Base-by-base conservation (phyloP, 35 echinoderm and acorn worm species). In the Holothuria glaberrima region DNA sequence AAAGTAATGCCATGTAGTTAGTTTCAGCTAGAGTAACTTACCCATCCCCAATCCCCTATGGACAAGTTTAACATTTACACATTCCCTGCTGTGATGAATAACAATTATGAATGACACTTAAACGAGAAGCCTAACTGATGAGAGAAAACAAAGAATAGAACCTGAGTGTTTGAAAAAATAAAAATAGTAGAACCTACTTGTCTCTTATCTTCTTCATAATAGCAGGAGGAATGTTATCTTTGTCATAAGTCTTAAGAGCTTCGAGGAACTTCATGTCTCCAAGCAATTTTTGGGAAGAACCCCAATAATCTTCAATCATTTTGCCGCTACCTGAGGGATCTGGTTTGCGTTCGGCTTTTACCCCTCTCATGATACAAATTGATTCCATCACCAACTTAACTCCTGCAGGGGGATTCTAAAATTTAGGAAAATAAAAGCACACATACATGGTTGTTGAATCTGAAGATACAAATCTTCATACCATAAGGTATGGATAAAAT, bases 181-280 rank as follows among this genome's bases (percentile, higher is more conserved):
- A n/a, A n/a, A n/a, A n/a, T n/a, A n/a, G n/a, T n/a, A n/a, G 3
- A 45, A 92, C 93, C 88, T 38, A 98, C 96, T 92, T 98, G 35
- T 94, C 91, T 72, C 96, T 66, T 60, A 95, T 98, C 71, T 98
- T 98, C 86, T 98, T 98, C 59, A 98, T 98, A 73, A 94, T 80
- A 18, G 91, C 88, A 27, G 96, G 82, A 18, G 87, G 19, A 30
- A 98, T 98, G 69, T 94, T 94, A 82, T 98, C 93, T 62, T 95
- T 98, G 68, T 98, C 93, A 28, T 98, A 98, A 0, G 82, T 48
- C 88, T 98, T 98, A 20, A 98, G 89, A 54, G 56, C 56, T 30
- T 98, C 96, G 32, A 98, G 85, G 88, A 98, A 98, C 68, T 98
- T 98, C 96, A 98, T 98, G 58, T 98, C 96, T 82, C 96, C 93